Conservation (phyloP, 2,888 invertebrate species). For the Campaea margaritaria region DNA sequence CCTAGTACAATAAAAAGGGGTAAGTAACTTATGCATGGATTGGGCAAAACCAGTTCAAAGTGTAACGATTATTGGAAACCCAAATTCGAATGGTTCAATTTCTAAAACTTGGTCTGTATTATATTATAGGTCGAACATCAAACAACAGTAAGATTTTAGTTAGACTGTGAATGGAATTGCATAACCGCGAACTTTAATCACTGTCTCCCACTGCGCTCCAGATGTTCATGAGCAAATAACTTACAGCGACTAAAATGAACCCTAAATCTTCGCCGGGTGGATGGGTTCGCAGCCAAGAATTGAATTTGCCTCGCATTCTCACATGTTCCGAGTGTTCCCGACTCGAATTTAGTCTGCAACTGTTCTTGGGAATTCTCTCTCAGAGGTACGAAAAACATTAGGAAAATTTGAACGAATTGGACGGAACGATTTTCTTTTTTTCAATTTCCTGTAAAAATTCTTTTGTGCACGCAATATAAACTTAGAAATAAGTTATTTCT, state of each 20-base stretch:
- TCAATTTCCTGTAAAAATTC: not conserved
- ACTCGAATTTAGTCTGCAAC: constrained; percentile 41
- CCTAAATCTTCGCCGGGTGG: constrained; percentile 74
- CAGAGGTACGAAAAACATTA: constrained; percentile 23
- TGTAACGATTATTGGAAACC: no score
- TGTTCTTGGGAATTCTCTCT: constrained; percentile 40
- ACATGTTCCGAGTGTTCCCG: constrained; percentile 39
- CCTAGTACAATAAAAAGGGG: no score
- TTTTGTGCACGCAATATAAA: not conserved
- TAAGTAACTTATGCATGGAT: no score
- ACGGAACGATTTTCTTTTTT: constrained; percentile 22
- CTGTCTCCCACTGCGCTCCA: constrained; percentile 54
- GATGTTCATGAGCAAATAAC: constrained; percentile 81
- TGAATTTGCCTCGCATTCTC: constrained; percentile 70
- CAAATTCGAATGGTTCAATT: no score
- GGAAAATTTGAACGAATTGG: constrained; percentile 25
- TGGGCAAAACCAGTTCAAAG: no score
- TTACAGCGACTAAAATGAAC: constrained; percentile 77
- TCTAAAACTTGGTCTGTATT: no score
- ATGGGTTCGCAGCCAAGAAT: constrained; percentile 75
- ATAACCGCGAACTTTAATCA: constrained; percentile 21
- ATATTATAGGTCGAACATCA: no score
- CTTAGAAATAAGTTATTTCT: not conserved
- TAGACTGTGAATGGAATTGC: not conserved
- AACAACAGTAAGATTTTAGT: not conserved